Base-by-base conservation (phyloP, 64 coral and sea anemone genomes). In the Platygyra sinensis region DNA sequence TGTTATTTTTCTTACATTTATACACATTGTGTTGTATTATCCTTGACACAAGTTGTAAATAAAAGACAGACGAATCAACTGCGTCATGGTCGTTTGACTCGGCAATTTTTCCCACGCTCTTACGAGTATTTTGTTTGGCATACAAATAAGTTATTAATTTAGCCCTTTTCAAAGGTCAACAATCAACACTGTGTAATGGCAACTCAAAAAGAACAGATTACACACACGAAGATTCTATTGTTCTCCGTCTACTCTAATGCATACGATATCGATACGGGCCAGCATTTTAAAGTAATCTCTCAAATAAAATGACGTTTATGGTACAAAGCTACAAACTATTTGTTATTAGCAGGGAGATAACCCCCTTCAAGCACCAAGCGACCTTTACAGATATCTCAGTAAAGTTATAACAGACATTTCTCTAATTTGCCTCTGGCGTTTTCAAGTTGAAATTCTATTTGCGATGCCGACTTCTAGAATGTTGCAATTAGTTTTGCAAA, bases 51-150 rank as follows among this genome's bases (percentile, higher is more conserved):
- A 16, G 31, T 71, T 71, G 63, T 85, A 85, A 85, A 85, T 85
- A 51, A 85, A 85, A 80, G 25, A 80, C 78, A 85, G 38, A 71
- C 10, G 60, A 30, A 38, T 42, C 11, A 39, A 3, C 62, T 10
- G 36, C 42, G 81, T 67, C 63, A 69, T 72, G 81, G 33, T 85
- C 81, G 54, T 49, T 18, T 20, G 63, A 20, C 25, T 69, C 25
- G 22, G 65, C n/a, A 42, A 2, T 85, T 85, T 84, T 85, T 72
- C 81, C 81, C 81, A 85, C 81, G 81, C 19, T 72, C 61, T 85
- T 25, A 38, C 42, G 22, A 67, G 81, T 42, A 85, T 85, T 85
- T 24, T 69, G 39, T 85, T 85, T 52, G 32, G 10, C 20, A 77
- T 16, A 77, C 74, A 77, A 77, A 46, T 77, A 72, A 71, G n/a